Conservation (phyloP, 1,140 invertebrate genomes). For the Drosophila bocqueti region DNA sequence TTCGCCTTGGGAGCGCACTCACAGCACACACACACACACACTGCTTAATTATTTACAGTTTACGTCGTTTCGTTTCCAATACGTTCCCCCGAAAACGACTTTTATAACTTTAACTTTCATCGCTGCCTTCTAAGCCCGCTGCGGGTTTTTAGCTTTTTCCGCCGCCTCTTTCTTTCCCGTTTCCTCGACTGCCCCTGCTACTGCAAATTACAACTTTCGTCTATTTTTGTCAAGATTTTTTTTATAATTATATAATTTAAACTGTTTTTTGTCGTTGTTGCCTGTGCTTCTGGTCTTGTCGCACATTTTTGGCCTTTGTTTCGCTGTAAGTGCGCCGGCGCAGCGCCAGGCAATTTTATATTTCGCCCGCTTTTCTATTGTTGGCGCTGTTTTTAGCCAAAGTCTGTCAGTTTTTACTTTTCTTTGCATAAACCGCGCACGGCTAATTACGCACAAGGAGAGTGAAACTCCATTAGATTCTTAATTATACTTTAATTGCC, state of each 20-base stretch:
- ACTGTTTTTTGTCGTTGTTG: conserved; percentile 48
- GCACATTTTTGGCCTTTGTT: conserved; percentile 55
- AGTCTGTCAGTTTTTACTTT: conserved; percentile 63
- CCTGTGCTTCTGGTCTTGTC: conserved; percentile 18
- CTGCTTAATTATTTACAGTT: conserved; percentile 72
- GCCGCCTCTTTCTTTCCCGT: conserved; percentile 14
- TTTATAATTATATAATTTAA: conserved; percentile 84
- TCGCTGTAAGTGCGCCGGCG: conserved; percentile 53
- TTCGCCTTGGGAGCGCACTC: conserved; percentile 69
- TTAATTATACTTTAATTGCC: conserved; percentile 80
- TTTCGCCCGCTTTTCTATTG: conserved; percentile 48
- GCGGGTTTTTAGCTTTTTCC: conserved; percentile 32
- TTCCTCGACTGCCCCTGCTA: conserved; percentile 13
- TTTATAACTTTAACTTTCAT: conserved; percentile 83
- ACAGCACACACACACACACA: conserved; percentile 10
- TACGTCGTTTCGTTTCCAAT: conserved; percentile 66
- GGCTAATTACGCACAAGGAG: conserved; percentile 72
- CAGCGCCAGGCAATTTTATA: conserved; percentile 28
- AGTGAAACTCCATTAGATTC: conserved; percentile 76
- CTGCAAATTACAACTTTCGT: conserved; percentile 82
- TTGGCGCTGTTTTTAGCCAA: conserved; percentile 66
- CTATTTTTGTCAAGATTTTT: conserved; percentile 83
- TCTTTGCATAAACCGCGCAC: conserved; percentile 71
- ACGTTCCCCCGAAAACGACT: conserved; percentile 58
- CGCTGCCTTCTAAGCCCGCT: conserved; percentile 68